Evolutionary conservation across 23 tunicate species (phyloP), one percentile per base, ranked within the genome.

Genomic region (Styela clava): DNA sequence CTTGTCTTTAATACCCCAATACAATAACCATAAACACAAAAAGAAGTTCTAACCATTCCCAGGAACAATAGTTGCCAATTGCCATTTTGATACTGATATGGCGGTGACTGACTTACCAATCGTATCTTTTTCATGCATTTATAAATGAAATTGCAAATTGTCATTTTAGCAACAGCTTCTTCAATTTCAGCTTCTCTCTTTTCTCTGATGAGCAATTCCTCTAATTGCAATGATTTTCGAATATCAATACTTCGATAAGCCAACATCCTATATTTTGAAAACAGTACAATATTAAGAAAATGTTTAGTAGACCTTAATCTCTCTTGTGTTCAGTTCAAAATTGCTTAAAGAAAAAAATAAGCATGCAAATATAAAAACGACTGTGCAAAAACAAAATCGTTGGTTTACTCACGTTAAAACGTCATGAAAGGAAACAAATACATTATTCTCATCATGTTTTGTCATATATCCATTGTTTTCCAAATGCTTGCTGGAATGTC

Each of bases 201-300:
- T 61, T 74, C 92, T 52, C 99, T 63, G 91, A 89, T 86, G 29
- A 95, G 85, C 62, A 89, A 64, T 62, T 95, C 99, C 34, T 95
- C 99, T 31, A 95, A 77, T 81, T 90, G 88, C 1, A 95, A 76
- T 30, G 97, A 86, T 56, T 95, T 95, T 33, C 92, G 85, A 35
- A 95, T 95, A 83, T 95, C 96, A 21, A 95, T 91, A 69, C 91
- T 85, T 1, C 99, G 61, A 71, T 95, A 89, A 31, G 99, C 99
- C 27, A 84, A 79, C 99, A 95, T 95, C 83, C 94, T 95, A 88
- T 31, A 24, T 22, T 20, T 21, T 23, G 20, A 69, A 69, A 24
- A 23, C 28, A 69, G 24, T n/a, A 26, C 27, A 25, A 69, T 24
- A 22, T 69, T 69, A 19, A 69, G 0, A 74, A 32, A 32, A n/a